Evolutionary conservation across 1,140 invertebrate species (phyloP).

Genomic region (Mesaphorura yosii): DNA sequence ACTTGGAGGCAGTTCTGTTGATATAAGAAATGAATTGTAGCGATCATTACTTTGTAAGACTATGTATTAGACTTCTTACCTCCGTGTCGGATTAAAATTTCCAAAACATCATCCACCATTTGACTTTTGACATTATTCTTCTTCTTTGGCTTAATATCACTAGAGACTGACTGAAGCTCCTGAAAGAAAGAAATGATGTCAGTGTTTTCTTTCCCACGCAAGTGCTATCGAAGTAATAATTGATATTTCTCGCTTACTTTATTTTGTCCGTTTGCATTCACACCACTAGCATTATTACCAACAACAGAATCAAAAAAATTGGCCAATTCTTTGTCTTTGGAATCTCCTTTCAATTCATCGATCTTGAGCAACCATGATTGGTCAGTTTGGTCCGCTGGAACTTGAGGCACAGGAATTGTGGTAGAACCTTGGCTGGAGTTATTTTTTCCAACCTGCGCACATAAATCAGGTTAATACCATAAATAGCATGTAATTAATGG

Average conservation of each 20-base stretch:
- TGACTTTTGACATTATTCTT: conserved; percentile 58
- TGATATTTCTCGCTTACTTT: no score
- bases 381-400: conserved; percentile 12
- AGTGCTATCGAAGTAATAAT: no score
- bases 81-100: conserved; percentile 86
- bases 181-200: no score
- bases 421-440: conserved; percentile 19
- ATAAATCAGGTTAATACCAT: no score
- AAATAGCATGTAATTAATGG: no score
- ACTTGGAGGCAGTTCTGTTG: conserved; percentile 77
- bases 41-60: not conserved
- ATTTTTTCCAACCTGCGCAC: conserved; percentile 13
- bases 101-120: conserved; percentile 86
- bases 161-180: not conserved
- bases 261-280: no score
- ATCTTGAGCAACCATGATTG: conserved; percentile 29
- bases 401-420: conserved; percentile 4
- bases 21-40: conserved; percentile 23
- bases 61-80: conserved; percentile 35
- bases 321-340: conserved; percentile 11
- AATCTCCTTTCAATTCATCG: conserved; percentile 14
- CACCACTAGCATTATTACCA: no score
- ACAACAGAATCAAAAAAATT: conserved; percentile 3
- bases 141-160: conserved; percentile 5
- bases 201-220: no score